A percentile compares a stretch with the other conserved stretches of the same genome.
These are phyloP conservation scores for Ectropis grisescens DNA, from an alignment of 1,140 invertebrate genomes.

Conservation along the genomic window DNA sequence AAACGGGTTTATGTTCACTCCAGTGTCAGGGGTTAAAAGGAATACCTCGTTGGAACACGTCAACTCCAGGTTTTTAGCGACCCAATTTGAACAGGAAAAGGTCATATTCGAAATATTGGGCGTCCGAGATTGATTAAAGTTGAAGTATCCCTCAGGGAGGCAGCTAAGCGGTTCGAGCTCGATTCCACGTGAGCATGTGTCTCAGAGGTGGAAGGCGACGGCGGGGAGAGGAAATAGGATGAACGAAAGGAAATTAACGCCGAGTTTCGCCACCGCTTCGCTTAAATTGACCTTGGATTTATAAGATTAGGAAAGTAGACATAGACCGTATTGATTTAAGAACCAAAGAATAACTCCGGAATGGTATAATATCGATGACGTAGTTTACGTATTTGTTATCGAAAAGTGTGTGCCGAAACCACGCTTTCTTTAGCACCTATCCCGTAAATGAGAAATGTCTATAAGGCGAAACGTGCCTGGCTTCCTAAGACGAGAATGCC, in stretches of 20 bases:
- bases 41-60: slow-evolving; percentile 41
- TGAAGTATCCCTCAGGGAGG: slow-evolving; percentile 36
- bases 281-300: slow-evolving; percentile 21
- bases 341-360: slow-evolving; percentile 15
- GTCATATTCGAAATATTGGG: slow-evolving; percentile 5
- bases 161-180: slow-evolving; percentile 58
- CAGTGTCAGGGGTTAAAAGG: slow-evolving; percentile 22
- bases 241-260: slow-evolving; percentile 22
- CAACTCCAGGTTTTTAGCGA: slow-evolving; percentile 10
- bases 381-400: not conserved
- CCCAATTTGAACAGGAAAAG: slow-evolving; percentile 1
- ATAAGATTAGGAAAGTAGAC: slow-evolving; percentile 8
- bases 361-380: not conserved
- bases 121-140: slow-evolving; percentile 10
- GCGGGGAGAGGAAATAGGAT: slow-evolving; percentile 27
- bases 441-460: slow-evolving; percentile 18
- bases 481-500: slow-evolving; percentile 11
- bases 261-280: slow-evolving; percentile 53
- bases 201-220: slow-evolving; percentile 61
- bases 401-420: not conserved
- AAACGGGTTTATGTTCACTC: slow-evolving; percentile 40
- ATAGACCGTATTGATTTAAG: slow-evolving; percentile 1
- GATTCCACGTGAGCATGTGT: slow-evolving; percentile 53
- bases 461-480: slow-evolving; percentile 18
- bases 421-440: slow-evolving; percentile 3